phyloP scores from a whole-genome alignment of 1,140 invertebrate species.

The Drosophila arawakana region DNA sequence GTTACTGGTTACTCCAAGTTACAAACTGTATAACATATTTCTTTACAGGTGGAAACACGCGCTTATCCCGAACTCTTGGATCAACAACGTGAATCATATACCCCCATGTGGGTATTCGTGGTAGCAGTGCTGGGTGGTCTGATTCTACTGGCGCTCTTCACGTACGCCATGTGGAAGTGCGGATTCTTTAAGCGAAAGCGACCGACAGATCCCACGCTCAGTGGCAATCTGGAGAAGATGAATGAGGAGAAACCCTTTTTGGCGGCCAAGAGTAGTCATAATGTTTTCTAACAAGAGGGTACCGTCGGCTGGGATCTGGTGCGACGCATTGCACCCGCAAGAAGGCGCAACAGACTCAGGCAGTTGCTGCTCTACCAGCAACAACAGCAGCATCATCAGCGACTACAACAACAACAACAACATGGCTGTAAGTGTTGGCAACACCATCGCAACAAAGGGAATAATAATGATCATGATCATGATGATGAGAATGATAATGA shows the following conservation, averaged over 20 bases:
- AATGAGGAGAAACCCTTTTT: constrained; percentile 87
- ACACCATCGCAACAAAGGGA: constrained; percentile 8
- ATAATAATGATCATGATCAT: constrained; percentile 1
- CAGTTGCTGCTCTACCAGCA: constrained; percentile 29
- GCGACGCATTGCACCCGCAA: constrained; percentile 59
- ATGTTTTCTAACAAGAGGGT: constrained; percentile 84
- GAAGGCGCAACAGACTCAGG: constrained; percentile 54
- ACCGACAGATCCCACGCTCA: constrained; percentile 90
- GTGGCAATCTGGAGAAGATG: constrained; percentile 92
- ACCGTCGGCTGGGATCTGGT: constrained; percentile 82
- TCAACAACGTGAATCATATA: constrained; percentile 88
- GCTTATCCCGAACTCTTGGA: constrained; percentile 91
- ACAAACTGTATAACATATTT: neutral
- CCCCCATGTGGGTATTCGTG: constrained; percentile 94
- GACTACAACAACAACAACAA: constrained; percentile 15
- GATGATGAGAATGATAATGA: constrained; percentile 14
- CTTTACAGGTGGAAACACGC: constrained; percentile 89
- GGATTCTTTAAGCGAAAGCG: constrained; percentile 95
- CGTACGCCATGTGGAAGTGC: constrained; percentile 92
- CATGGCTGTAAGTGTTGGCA: constrained; percentile 16
- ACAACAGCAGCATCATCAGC: neutral
- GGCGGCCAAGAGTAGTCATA: constrained; percentile 60
- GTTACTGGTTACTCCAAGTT: too few relatives aligned
- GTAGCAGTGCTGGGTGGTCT: constrained; percentile 92
- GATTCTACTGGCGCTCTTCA: constrained; percentile 90